Evolutionary conservation across 2,888 invertebrate genomes (phyloP), one percentile per base, ranked within the genome.

Genomic region (Agriotes lineatus): DNA sequence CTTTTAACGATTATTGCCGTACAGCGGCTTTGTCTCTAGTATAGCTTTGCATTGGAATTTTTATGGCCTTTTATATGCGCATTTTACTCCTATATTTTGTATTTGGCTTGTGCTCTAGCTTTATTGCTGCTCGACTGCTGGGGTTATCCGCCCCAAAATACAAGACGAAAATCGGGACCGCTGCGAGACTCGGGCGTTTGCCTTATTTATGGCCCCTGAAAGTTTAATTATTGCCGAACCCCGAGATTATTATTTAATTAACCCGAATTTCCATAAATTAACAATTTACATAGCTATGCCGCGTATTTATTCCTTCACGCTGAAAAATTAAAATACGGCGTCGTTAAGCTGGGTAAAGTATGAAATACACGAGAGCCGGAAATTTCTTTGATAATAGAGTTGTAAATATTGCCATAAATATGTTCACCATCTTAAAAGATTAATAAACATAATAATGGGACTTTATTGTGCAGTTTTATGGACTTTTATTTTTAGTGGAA

Each of bases 1-100:
- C 70, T 72, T 74, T 76, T 77, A 77, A 77, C 77, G 77, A 76
- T 78, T 78, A 77, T 77, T 77, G 73, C 74, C 69, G 72, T 65
- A 74, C 73, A 74, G 71, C 76, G 75, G 74, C 75, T 76, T 76
- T 77, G 76, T 77, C 74, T 77, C 74, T 74, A 72, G 69, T 75
- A 69, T 68, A 58, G 60, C 72, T 72, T 71, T 71, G 69, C 72
- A 68, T 70, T 64, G 74, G 76, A 77, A 77, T 77, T 77, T 77
- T 77, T 77, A 77, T 77, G 61, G 70, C 66, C 72, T 30, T 74
- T 75, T 64, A 25, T 74, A 71, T 75, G 16, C 71, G 72, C 60
- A 72, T 71, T 74, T 74, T 69, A 72, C 71, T 69, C 62, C 67
- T 68, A 65, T 73, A 72, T 73, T 73, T 73, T 73, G 70, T 67